These are phyloP conservation scores for Rafetus swinhoei DNA, from an alignment of 2,113 vertebrate species.

Conservation along the genomic window DNA sequence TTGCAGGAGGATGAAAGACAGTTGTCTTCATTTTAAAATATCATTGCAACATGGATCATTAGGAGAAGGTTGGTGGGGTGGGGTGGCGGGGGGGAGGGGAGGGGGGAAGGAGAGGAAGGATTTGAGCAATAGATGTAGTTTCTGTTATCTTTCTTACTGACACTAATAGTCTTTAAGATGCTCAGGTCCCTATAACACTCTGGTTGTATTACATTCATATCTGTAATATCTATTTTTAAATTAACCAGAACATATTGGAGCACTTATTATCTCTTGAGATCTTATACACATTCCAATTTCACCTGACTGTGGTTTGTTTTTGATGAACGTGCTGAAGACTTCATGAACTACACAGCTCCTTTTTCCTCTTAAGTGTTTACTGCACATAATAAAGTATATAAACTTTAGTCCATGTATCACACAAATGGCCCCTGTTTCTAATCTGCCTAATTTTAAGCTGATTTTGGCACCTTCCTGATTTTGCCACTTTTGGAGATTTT, in stretches of 20 bases:
- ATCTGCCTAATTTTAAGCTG: constrained; percentile 5
- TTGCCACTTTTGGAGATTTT: neutral
- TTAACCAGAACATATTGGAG: neutral
- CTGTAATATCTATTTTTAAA: accelerated
- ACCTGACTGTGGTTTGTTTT: accelerated
- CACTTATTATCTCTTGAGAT: constrained; percentile 49
- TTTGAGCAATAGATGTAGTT: neutral
- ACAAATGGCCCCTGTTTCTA: neutral
- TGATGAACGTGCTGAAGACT: constrained; percentile 37
- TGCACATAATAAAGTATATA: neutral
- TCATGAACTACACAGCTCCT: constrained; percentile 6
- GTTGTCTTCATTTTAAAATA: neutral
- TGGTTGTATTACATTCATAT: constrained; percentile 5
- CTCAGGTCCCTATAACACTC: neutral
- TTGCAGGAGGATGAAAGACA: neutral
- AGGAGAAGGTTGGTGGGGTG: neutral
- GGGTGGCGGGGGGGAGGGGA: no score
- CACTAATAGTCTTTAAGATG: neutral
- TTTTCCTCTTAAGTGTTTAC: neutral
- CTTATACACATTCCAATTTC: neutral
- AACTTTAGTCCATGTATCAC: neutral
- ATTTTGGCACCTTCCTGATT: constrained; percentile 3
- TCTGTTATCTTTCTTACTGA: neutral
- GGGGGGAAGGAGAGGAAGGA: neutral
- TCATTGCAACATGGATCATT: neutral